Evolutionary conservation across 2,888 invertebrate genomes (phyloP), one percentile per base, ranked within the genome.

Genomic region (Leuctra nigra): DNA sequence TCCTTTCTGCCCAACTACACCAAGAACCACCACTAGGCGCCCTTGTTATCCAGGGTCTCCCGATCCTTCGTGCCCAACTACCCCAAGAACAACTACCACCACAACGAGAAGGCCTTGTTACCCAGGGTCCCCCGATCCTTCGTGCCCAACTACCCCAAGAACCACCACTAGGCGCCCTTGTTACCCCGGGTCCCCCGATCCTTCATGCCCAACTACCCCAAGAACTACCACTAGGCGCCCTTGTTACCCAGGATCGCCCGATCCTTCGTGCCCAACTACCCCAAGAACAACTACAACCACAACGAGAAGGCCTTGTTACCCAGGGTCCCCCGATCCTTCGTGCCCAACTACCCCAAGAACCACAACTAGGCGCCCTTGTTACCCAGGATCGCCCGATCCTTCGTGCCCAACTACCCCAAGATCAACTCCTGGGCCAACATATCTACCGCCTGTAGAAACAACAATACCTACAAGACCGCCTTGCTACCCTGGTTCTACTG

Each of bases 251-350:
- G 63, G 63, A 14, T 59, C 60, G 16, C 59, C 57, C 4, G 59
- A 61, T 52, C 62, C 63, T 14, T 35, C 61, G 22, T 60, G 62
- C 14, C 63, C 59, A n/a, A 57, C n/a, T n/a, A n/a, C n/a, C n/a
- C n/a, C n/a, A n/a, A n/a, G n/a, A n/a, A n/a, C n/a, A n/a, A n/a
- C n/a, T n/a, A n/a, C 57, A 2, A 54, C n/a, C n/a, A n/a, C 69
- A 76, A 75, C 68, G 75, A 35, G 72, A 69, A 38, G 54, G n/a
- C 55, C 63, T 1, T 59, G 62, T 25, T 59, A 46, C 24, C 55
- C 59, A 14, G 59, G 58, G 1, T 52, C 50, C 29, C 39, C 23
- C 13, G 60, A 60, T 25, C 60, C 58, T 14, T 33, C 57, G 23
- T 59, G 57, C 46, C 58, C 58, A 59, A 59, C 22, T n/a, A n/a